Conservation (phyloP, 2,797 vertebrate genomes). For the Limosa lapponica region DNA sequence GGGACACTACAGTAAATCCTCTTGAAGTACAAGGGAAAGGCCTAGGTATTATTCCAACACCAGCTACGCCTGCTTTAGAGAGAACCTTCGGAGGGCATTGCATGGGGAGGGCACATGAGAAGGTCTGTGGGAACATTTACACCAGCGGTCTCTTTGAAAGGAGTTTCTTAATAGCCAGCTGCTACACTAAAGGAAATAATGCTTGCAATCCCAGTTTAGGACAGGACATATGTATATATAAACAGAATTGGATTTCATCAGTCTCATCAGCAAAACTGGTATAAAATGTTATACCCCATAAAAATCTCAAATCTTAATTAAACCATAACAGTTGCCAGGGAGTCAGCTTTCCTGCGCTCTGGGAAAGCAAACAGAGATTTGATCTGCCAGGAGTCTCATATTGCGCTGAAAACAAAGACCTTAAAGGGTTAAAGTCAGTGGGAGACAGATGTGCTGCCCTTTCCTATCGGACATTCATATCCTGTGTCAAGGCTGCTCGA, state of each 20-base stretch:
- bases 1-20: neutral
- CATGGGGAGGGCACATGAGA: fast-evolving
- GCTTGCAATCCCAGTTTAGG: neutral
- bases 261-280: neutral
- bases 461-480: neutral
- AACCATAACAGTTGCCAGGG: neutral
- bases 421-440: neutral
- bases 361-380: neutral
- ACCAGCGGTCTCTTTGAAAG: neutral
- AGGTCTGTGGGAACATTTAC: fast-evolving
- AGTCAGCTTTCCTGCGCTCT: neutral
- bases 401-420: neutral
- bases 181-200: neutral
- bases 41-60: neutral
- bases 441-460: neutral
- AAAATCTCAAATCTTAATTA: neutral
- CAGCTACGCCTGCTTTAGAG: neutral
- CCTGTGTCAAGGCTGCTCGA: neutral
- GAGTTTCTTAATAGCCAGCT: neutral
- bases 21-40: neutral
- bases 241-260: neutral
- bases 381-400: neutral
- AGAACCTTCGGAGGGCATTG: neutral
- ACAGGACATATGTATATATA: neutral
- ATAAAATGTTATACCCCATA: neutral